Conservation (phyloP, 23 tunicate species). For the Clavelina lepadiformis region DNA sequence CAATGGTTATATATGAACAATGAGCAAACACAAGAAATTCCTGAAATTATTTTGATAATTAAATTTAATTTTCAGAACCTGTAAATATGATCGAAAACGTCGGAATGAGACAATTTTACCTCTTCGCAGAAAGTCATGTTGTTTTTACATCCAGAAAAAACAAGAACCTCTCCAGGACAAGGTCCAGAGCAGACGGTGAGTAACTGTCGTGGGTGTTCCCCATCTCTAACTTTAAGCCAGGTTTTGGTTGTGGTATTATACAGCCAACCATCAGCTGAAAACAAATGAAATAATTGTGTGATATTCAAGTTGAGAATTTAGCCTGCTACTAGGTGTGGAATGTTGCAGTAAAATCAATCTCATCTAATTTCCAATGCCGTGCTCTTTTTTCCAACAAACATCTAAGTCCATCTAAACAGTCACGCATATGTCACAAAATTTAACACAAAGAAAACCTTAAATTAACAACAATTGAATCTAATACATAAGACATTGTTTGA, state of each 20-base stretch:
- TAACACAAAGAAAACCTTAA: too few species aligned
- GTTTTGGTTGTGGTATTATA: neutral
- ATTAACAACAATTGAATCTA: too few species aligned
- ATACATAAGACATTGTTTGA: too few species aligned
- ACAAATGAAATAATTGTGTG: too few species aligned
- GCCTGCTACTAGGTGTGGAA: neutral
- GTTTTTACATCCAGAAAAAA: slow-evolving; percentile 8
- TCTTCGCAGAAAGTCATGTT: neutral
- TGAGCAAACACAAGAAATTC: too few species aligned
- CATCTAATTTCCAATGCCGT: too few species aligned
- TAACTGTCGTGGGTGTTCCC: neutral
- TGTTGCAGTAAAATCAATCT: neutral
- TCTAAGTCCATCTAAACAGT: too few species aligned
- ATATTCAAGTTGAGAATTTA: too few species aligned
- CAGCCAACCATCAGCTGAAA: slow-evolving; percentile 12
- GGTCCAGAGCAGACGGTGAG: slow-evolving; percentile 8
- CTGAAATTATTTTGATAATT: neutral
- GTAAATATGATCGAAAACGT: too few species aligned
- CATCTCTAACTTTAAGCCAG: slow-evolving; percentile 1
- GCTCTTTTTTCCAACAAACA: too few species aligned
- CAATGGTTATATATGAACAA: too few species aligned
- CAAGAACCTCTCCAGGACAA: neutral
- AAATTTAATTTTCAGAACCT: neutral
- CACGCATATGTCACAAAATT: too few species aligned
- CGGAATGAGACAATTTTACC: neutral